These are phyloP conservation scores for Sthenelais limicola DNA, from an alignment of 2,888 invertebrate genomes.

Conservation along the genomic window DNA sequence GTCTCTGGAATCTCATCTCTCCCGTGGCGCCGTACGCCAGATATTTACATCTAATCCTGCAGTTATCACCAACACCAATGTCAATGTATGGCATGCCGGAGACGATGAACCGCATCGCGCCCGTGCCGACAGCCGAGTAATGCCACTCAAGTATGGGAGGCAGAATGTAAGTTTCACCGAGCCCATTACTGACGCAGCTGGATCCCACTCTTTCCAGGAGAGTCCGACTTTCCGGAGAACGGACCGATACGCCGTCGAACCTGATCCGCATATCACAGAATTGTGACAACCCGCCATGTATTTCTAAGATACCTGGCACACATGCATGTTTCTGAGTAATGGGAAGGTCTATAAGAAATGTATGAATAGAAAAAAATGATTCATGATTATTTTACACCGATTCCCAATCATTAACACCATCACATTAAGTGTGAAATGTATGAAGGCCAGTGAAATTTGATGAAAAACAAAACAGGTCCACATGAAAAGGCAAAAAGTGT, in stretches of 20 bases:
- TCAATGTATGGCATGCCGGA: slow-evolving; percentile 27
- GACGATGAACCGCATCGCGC: neutral
- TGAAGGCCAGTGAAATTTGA: too few relatives aligned
- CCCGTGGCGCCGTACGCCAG: neutral
- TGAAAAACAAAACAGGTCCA: too few relatives aligned
- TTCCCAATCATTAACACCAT: too few relatives aligned
- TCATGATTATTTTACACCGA: too few relatives aligned
- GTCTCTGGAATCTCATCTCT: neutral
- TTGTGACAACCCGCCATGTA: slow-evolving; percentile 39
- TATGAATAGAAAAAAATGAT: too few relatives aligned
- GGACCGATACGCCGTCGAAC: slow-evolving; percentile 2
- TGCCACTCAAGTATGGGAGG: slow-evolving; percentile 36
- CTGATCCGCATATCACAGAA: slow-evolving; percentile 22
- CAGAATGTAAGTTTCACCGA: slow-evolving; percentile 42
- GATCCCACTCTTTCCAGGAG: neutral
- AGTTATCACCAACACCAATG: slow-evolving; percentile 40
- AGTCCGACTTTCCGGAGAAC: too few relatives aligned
- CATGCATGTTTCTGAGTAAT: neutral
- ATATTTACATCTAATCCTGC: slow-evolving; percentile 37
- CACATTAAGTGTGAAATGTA: too few relatives aligned
- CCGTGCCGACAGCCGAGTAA: neutral
- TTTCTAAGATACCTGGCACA: slow-evolving; percentile 33
- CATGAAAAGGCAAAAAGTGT: too few relatives aligned
- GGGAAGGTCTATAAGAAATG: too few relatives aligned
- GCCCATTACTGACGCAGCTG: slow-evolving; percentile 13